Base-by-base conservation (phyloP, 2,888 invertebrate species). In the Aphodius sticticus region DNA sequence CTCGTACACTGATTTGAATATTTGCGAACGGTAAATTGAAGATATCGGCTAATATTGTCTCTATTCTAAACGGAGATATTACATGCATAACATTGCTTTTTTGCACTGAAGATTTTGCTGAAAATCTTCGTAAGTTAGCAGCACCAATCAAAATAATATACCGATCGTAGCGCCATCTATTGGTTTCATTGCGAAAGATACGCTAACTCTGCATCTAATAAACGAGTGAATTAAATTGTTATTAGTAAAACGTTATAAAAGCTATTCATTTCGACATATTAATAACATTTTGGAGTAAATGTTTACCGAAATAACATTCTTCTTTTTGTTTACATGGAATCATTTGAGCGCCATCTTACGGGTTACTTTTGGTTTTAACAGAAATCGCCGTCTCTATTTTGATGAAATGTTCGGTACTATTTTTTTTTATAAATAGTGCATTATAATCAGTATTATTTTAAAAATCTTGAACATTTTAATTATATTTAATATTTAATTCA, bases 71-170 rank as follows among this genome's bases (percentile, higher is more conserved):
- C 79, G 72, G 72, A 36, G 38, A 76, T 76, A 76, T 71, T 79
- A 79, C 76, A 71, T 79, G 76, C 76, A 79, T 72, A 76, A 79
- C 76, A 79, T 79, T 77, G 76, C 72, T 76, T 79, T 77, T 79
- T 79, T 71, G 70, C 72, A 76, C 72, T 72, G 72, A 71, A 71
- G 79, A 76, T 79, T 79, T 80, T 72, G 77, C 77, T 71, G 12
- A 78, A 80, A 80, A 80, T 77, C 70, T 70, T 80, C 77, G 77
- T 53, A 77, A 75, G 77, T 80, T 80, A 78, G 80, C 77, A 79
- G 77, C 80, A 80, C 77, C 70, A 77, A 71, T 80, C 80, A 74
- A 37, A 37, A 74, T 16, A 69, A 76, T 38, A 70, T 70, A 6
- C 6, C 15, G 36, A 14, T 37, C 15, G n/a, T 16, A 16, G 76